phyloP scores from a whole-genome alignment of 2,888 invertebrate species.

The Cantharis nigra region DNA sequence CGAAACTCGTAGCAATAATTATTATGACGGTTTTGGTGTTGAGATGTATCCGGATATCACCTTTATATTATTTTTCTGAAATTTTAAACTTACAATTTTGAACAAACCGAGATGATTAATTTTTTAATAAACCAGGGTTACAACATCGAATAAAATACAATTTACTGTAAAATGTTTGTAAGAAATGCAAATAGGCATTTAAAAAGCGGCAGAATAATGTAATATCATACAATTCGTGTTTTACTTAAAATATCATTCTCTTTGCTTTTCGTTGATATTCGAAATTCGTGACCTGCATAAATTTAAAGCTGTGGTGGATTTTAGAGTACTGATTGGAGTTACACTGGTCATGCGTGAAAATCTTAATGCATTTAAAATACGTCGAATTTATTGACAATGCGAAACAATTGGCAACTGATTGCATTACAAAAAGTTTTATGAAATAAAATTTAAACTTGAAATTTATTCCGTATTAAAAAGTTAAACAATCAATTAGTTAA shows the following conservation, averaged over 20 bases:
- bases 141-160: neutral
- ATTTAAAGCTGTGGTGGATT: slow-evolving; percentile 25
- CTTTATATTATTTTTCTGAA: neutral
- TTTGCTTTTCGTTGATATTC: slow-evolving; percentile 25
- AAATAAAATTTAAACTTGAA: neutral
- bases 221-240: slow-evolving; percentile 22
- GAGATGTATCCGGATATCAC: too few species aligned
- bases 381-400: slow-evolving; percentile 10
- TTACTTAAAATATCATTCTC: slow-evolving; percentile 22
- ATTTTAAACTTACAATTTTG: neutral
- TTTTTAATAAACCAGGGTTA: neutral
- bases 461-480: neutral
- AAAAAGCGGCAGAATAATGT: slow-evolving; percentile 23
- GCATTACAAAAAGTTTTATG: neutral
- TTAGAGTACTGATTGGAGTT: slow-evolving; percentile 22
- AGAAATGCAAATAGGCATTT: slow-evolving; percentile 27
- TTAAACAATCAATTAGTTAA: neutral
- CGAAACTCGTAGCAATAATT: neutral
- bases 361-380: slow-evolving; percentile 17
- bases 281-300: slow-evolving; percentile 30
- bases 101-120: neutral
- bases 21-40: neutral
- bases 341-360: slow-evolving; percentile 26
- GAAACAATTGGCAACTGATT: neutral
- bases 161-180: slow-evolving; percentile 1